Evolutionary conservation across 2,113 vertebrate species (phyloP).

Genomic region (Cyanistes caeruleus): DNA sequence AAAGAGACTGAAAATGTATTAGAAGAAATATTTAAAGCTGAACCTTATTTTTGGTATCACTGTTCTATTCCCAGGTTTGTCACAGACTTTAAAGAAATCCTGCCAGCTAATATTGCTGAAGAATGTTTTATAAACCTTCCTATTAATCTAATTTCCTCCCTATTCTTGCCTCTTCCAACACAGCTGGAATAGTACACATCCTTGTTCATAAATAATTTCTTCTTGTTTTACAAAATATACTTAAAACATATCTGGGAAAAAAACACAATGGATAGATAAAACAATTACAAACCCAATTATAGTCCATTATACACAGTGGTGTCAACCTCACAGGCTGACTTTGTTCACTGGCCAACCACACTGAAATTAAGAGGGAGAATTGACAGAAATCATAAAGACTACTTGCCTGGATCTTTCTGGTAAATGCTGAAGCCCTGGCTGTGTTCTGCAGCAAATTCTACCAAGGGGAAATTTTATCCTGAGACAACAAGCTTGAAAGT

Average conservation of each 20-base stretch:
- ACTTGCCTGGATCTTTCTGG: neutral
- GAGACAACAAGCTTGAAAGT: neutral
- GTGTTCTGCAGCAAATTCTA: neutral
- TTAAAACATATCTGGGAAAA: neutral
- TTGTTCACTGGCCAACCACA: neutral
- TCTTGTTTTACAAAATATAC: neutral
- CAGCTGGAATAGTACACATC: neutral
- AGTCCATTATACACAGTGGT: neutral
- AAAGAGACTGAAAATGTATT: neutral
- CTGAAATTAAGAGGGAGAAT: neutral
- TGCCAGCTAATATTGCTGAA: neutral
- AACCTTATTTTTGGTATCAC: neutral
- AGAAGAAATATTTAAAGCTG: neutral
- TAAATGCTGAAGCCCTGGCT: neutral
- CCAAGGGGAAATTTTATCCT: rapidly evolving
- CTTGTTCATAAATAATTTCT: neutral
- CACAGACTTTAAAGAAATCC: neutral
- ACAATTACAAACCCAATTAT: neutral
- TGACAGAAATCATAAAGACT: neutral
- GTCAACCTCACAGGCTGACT: neutral
- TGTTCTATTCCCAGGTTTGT: neutral
- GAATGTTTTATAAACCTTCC: neutral
- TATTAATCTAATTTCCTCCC: neutral
- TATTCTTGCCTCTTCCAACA: neutral
- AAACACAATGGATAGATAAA: neutral